phyloP scores from a whole-genome alignment of 2,888 invertebrate genomes.

The Cenopis cana region DNA sequence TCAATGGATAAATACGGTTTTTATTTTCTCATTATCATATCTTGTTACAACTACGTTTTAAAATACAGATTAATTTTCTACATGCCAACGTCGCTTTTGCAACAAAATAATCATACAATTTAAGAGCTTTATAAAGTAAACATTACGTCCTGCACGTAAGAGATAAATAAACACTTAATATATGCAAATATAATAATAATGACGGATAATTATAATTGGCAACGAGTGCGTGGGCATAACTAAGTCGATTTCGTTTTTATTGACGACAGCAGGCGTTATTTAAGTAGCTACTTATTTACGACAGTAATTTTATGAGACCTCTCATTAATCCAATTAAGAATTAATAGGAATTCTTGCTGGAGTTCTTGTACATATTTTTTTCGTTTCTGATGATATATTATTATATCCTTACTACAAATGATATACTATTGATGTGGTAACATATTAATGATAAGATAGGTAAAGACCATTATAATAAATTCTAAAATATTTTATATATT shows the following conservation, averaged over 20 bases:
- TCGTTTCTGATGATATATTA: background rate
- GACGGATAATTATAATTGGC: constrained; percentile 50
- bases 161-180: constrained; percentile 58
- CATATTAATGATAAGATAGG: background rate
- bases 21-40: background rate
- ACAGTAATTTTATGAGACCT: constrained; percentile 28
- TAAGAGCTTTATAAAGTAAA: background rate
- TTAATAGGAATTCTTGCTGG: constrained; percentile 9
- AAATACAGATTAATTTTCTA: background rate
- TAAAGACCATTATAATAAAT: background rate
- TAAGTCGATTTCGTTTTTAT: constrained; percentile 46
- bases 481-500: background rate
- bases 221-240: constrained; percentile 23
- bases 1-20: background rate
- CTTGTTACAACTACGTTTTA: background rate
- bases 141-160: constrained; percentile 54
- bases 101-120: background rate
- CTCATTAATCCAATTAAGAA: constrained; percentile 32
- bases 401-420: too few relatives aligned
- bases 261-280: constrained; percentile 44
- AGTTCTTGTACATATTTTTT: constrained; percentile 8
- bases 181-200: constrained; percentile 61
- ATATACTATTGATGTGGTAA: background rate
- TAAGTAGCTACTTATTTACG: constrained; percentile 27
- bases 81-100: background rate